Percentiles rank a stretch among this genome's conserved stretches.
phyloP scores from a whole-genome alignment of 1,140 invertebrate species.

The Hesperophylax magnus region DNA sequence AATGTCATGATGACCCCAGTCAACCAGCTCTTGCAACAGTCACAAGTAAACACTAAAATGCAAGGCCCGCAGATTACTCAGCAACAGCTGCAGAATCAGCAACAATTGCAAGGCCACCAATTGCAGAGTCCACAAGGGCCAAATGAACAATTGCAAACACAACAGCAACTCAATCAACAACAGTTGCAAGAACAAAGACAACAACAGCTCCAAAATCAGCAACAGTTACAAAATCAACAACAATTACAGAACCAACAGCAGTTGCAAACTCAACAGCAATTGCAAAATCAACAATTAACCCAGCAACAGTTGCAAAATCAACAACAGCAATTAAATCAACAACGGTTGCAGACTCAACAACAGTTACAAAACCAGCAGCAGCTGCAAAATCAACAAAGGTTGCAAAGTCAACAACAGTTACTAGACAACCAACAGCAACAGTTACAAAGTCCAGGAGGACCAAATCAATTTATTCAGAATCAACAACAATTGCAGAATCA shows the following conservation, averaged over 20 bases:
- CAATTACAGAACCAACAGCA: constrained; percentile 58
- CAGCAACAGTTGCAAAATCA: constrained; percentile 50
- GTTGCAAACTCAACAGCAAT: constrained; percentile 60
- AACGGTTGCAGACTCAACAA: constrained; percentile 48
- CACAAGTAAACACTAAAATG: not conserved
- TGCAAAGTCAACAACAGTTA: constrained; percentile 70
- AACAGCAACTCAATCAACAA: constrained; percentile 69
- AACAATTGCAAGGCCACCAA: constrained; percentile 54
- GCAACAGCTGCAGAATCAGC: constrained; percentile 54
- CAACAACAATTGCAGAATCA: constrained; percentile 55
- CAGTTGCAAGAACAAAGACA: constrained; percentile 71
- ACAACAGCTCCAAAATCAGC: constrained; percentile 67
- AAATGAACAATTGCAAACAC: constrained; percentile 65
- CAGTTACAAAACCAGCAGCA: constrained; percentile 55
- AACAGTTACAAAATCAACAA: constrained; percentile 61
- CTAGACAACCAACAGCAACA: constrained; percentile 69
- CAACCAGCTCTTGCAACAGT: constrained; percentile 58
- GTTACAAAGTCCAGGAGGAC: constrained; percentile 67
- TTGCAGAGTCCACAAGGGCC: constrained; percentile 59
- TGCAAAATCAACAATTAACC: constrained; percentile 59
- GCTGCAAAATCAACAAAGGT: constrained; percentile 61
- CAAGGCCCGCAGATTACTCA: not conserved
- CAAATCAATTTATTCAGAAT: constrained; percentile 56
- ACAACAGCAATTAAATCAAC: constrained; percentile 42
- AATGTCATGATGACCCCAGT: constrained; percentile 42